Conservation (phyloP, 2,888 invertebrate genomes). For the Philonicus albiceps region DNA sequence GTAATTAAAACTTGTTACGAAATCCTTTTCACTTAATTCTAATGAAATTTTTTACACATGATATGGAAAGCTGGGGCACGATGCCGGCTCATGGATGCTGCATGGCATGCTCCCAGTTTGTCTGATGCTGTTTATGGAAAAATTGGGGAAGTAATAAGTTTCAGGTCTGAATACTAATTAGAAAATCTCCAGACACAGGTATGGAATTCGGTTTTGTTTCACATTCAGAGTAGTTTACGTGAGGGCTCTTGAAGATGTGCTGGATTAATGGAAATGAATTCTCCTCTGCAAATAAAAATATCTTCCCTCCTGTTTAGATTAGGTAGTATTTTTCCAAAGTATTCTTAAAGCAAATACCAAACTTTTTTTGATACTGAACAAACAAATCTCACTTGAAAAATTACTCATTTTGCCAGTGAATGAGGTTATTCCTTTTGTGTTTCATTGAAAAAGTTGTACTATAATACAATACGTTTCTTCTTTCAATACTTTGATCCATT, state of each 20-base stretch:
- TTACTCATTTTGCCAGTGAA: not conserved
- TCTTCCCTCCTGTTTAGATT: not conserved
- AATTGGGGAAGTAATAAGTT: slow-evolving; percentile 15
- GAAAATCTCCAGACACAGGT: not conserved
- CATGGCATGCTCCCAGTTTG: not conserved
- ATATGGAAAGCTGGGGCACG: not conserved
- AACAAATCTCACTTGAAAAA: not conserved
- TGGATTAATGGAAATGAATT: not conserved
- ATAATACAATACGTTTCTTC: too few species aligned
- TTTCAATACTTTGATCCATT: too few species aligned
- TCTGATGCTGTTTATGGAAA: not conserved
- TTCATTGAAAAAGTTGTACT: too few species aligned
- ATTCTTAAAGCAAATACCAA: not conserved
- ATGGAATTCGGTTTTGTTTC: not conserved
- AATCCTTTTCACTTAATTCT: slow-evolving; percentile 21
- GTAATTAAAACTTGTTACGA: slow-evolving; percentile 25
- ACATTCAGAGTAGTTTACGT: not conserved
- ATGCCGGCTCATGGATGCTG: not conserved
- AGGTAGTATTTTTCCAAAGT: not conserved
- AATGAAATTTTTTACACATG: slow-evolving; percentile 31
- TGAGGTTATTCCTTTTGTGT: not conserved
- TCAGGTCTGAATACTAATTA: slow-evolving; percentile 12
- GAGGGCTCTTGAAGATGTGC: not conserved
- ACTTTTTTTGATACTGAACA: not conserved
- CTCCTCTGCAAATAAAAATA: not conserved